A percentile compares a stretch with the other conserved stretches of the same genome.
Evolutionary conservation across 2,888 invertebrate genomes (phyloP).

Genomic region (Hydroisotoma schaefferi): DNA sequence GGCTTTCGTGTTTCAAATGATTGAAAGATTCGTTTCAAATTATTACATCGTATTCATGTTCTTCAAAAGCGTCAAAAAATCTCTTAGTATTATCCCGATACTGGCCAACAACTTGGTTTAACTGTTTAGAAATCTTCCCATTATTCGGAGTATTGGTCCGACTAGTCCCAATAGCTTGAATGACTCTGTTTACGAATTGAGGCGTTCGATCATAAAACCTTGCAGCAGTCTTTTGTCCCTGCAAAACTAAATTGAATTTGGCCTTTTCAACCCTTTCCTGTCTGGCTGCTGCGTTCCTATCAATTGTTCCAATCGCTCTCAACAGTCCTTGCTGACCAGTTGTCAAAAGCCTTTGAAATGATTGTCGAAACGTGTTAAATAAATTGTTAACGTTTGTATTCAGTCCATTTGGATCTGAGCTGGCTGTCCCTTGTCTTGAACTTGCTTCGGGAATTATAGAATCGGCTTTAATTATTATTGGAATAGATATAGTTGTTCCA

Average conservation of each 20-base stretch:
- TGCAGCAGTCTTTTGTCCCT: constrained; percentile 29
- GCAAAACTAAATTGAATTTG: constrained; percentile 12
- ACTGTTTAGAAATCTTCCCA: constrained; percentile 11
- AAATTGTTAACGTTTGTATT: not conserved
- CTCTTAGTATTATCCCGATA: constrained; percentile 20
- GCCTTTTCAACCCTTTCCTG: constrained; percentile 19
- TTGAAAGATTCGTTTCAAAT: not conserved
- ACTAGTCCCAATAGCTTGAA: constrained; percentile 21
- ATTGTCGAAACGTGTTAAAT: not conserved
- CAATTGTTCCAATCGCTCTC: constrained; percentile 23
- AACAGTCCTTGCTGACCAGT: constrained; percentile 17
- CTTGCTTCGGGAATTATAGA: no score
- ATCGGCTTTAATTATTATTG: no score
- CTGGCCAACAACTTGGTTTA: constrained; percentile 20
- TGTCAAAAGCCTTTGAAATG: constrained; percentile 15
- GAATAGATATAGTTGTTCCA: no score
- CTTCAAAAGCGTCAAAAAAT: constrained; percentile 17
- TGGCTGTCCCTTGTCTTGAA: no score
- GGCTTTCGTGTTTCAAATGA: not conserved
- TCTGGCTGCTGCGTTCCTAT: constrained; percentile 11
- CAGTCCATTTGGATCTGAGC: no score
- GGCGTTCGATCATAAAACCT: constrained; percentile 22
- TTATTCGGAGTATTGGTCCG: no score
- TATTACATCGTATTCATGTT: constrained; percentile 35
- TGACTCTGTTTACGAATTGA: constrained; percentile 18